phyloP scores from a whole-genome alignment of 2,888 invertebrate species.

The Lamellibrachia satsuma region DNA sequence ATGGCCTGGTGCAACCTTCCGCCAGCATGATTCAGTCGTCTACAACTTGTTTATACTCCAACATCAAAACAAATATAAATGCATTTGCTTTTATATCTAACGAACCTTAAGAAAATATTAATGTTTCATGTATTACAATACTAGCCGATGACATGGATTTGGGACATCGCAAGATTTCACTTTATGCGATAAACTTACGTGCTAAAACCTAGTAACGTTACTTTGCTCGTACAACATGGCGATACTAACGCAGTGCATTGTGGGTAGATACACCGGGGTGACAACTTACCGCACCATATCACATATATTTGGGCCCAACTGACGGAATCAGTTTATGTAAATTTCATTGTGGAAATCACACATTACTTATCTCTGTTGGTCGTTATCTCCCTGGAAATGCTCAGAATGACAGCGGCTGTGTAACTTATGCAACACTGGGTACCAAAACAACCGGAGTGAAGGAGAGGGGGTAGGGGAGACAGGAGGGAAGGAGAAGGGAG shows the following conservation, averaged over 20 bases:
- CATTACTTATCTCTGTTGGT: no score
- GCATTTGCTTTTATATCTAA: background rate
- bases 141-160: conserved; percentile 3
- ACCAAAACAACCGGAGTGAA: no score
- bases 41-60: background rate
- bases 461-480: no score
- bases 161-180: background rate
- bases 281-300: background rate
- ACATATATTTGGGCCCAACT: background rate
- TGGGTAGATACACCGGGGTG: background rate
- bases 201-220: background rate
- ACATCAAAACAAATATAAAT: background rate
- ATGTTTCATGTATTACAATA: background rate
- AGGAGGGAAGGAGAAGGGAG: no score
- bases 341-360: no score
- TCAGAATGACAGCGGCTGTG: no score
- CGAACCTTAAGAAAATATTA: background rate
- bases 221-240: background rate
- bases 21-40: background rate
- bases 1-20: background rate
- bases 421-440: no score
- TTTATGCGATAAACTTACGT: conserved; percentile 5
- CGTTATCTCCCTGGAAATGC: no score
- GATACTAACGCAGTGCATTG: background rate
- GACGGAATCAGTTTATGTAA: no score